Evolutionary conservation across 2,797 vertebrate species (phyloP), one percentile per base, ranked within the genome.

Genomic region (Holocentrus rufus): DNA sequence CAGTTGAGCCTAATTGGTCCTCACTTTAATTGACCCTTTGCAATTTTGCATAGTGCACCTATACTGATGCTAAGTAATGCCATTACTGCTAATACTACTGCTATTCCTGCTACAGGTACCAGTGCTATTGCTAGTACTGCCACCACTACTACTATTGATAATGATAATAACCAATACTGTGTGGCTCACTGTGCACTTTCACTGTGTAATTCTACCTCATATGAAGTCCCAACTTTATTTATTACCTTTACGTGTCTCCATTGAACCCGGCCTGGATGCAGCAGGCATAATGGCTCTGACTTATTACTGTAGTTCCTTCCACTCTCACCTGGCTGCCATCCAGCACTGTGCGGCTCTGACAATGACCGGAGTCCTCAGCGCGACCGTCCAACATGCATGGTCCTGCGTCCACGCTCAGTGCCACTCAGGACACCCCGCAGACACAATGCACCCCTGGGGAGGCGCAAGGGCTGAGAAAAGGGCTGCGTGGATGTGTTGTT

Each of bases 271-370:
- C 56, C 72, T 89, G 80, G 77, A 81, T 69, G 67, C 54, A 66
- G 64, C 42, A 87, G 77, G 86, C 85, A 80, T 80, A 75, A 69
- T n/a, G 30, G 59, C 82, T 75, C 70, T 88, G 88, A 92, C 82
- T 82, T 88, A 92, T 91, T 90, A 31, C 30, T 31, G 30, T 31
- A 87, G 84, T 93, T 93, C 91, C 92, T 93, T 93, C 90, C 91
- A 87, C 81, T 71, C 79, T 76, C 61, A 63, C 73, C 25, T 81
- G 89, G 89, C 90, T 71, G 36, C 27, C 25, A 4, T 89, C 86
- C 89, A 91, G 66, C 76, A 76, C 78, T 34, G 58, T 78, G 53
- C 47, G 15, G 31, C 36, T 55, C 55, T 42, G 69, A 92, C 91
- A 91, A 91, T 89, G 86, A 77, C 82, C 84, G 81, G 76, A 88